Evolutionary conservation across 2,888 invertebrate species (phyloP).

Genomic region (Tribolium freemani): DNA sequence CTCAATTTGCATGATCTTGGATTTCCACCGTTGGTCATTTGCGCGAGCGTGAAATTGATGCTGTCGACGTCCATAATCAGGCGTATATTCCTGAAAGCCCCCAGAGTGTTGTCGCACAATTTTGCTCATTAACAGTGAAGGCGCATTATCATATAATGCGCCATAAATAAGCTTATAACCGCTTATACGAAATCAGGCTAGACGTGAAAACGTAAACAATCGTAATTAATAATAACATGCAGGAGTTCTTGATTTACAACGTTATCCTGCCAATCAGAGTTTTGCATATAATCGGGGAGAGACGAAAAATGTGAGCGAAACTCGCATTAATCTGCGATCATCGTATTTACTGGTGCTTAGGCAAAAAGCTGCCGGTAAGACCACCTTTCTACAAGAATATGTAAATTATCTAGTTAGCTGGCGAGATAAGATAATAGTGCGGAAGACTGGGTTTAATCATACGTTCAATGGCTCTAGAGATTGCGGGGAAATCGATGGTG

Average conservation of each 20-base stretch:
- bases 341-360: slow-evolving; percentile 17
- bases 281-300: slow-evolving; percentile 30
- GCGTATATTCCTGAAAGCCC: slow-evolving; percentile 9
- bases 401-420: slow-evolving; percentile 48
- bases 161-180: slow-evolving; percentile 26
- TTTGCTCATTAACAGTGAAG: slow-evolving; percentile 28
- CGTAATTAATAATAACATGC: slow-evolving; percentile 38
- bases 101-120: slow-evolving; percentile 27
- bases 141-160: slow-evolving; percentile 30
- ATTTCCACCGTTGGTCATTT: not conserved
- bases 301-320: slow-evolving; percentile 3
- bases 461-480: slow-evolving; percentile 41
- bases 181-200: slow-evolving; percentile 24
- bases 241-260: slow-evolving; percentile 17
- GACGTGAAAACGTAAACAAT: slow-evolving; percentile 25
- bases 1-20: slow-evolving; percentile 23
- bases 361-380: slow-evolving; percentile 33
- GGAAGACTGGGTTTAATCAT: slow-evolving; percentile 48
- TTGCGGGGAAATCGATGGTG: slow-evolving; percentile 41
- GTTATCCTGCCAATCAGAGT: slow-evolving; percentile 26
- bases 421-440: slow-evolving; percentile 48
- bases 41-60: slow-evolving; percentile 19
- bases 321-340: slow-evolving; percentile 22
- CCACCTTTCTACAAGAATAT: slow-evolving; percentile 49
- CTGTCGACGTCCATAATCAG: slow-evolving; percentile 22